These are phyloP conservation scores for Takifugu bimaculatus DNA, from an alignment of 2,113 vertebrate genomes.

Conservation along the genomic window DNA sequence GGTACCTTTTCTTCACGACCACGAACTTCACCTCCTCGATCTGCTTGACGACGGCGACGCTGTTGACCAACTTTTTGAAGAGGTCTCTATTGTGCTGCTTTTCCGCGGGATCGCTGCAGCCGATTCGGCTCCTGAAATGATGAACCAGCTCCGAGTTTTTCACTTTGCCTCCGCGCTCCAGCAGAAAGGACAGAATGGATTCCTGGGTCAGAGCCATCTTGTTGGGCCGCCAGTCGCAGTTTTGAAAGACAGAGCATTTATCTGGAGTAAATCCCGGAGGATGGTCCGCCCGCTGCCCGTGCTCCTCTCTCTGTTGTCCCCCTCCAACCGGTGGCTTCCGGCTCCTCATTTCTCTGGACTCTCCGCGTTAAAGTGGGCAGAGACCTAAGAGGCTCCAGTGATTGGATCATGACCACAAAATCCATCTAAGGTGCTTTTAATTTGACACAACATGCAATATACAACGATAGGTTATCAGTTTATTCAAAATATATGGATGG, in stretches of 20 bases:
- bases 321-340: constrained; percentile 74
- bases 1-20: constrained; percentile 76
- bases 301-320: constrained; percentile 21
- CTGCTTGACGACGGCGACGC: constrained; percentile 82
- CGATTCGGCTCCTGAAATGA: constrained; percentile 77
- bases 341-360: constrained; percentile 25
- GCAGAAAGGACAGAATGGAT: constrained; percentile 78
- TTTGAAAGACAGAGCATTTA: background rate
- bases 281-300: constrained; percentile 7
- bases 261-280: background rate
- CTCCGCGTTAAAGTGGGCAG: no score
- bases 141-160: constrained; percentile 79
- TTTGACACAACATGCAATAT: no score
- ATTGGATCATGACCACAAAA: no score
- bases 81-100: constrained; percentile 78
- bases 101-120: constrained; percentile 69
- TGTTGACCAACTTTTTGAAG: constrained; percentile 84
- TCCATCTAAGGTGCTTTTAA: no score
- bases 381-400: no score
- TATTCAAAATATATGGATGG: no score
- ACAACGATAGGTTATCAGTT: no score
- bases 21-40: constrained; percentile 80
- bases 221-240: background rate
- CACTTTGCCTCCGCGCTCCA: constrained; percentile 81
- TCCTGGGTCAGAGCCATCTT: constrained; percentile 78